Evolutionary conservation across 2,888 invertebrate species (phyloP), one percentile per base, ranked within the genome.

Genomic region (Neoitamus cyanurus): DNA sequence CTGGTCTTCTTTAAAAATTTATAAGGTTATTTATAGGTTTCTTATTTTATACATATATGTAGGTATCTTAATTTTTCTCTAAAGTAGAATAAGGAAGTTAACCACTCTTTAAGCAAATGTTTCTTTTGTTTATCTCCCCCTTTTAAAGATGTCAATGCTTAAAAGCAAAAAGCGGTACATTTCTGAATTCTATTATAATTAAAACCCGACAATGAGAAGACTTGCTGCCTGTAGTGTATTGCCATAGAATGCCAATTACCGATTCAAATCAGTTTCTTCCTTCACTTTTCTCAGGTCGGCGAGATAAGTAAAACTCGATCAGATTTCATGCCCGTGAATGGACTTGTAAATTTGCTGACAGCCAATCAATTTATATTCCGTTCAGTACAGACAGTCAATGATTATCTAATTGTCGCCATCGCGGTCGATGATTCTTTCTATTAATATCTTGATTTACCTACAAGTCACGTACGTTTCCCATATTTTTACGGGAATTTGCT

Each of bases 401-500:
- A 58, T 58, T 58, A 58, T 58, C 58, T 58, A 58, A 58, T 58
- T 25, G 58, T 58, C 58, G 58, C 58, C 58, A 20, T 48, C 58
- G 20, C 58, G 58, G 58, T 58, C 58, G 58, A 58, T 58, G 58
- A 58, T 58, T 58, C 20, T 58, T 58, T 58, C 58, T 58, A 58
- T 58, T 58, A 58, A 58, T 58, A 25, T 58, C 25, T 11, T 58
- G 58, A 15, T 58, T 58, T 25, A 25, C 20, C 58, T 58, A 9
- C 58, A 9, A 20, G 25, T 25, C 58, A 58, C 58, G 58, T 58
- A 58, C 58, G 25, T 58, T 58, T 58, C 58, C 58, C 58, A 58
- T 58, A 20, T 58, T 58, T 58, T 58, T 58, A 58, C 58, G 58
- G 58, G 58, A 58, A 58, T 58, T 58, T 58, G 58, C 58, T 58